A percentile compares a stretch with the other conserved stretches of the same genome.
phyloP scores from a whole-genome alignment of 92 coral and sea anemone species.

The Plumapathes pennacea region DNA sequence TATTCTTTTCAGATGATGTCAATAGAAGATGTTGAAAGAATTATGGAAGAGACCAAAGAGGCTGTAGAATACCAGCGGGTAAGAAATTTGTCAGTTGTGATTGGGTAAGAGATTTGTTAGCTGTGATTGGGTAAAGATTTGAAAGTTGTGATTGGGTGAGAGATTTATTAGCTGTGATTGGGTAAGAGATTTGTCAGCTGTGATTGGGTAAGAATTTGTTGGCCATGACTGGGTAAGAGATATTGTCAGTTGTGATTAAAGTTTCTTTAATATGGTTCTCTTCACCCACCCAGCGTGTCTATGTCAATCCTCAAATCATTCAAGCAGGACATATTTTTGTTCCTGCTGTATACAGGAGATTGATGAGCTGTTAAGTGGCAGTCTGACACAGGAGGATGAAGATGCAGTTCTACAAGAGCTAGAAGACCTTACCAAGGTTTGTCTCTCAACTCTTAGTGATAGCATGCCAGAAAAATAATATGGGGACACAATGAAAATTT shows the following conservation, averaged over 20 bases:
- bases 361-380: conserved; percentile 89
- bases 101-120: neutral
- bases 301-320: no score
- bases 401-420: conserved; percentile 93
- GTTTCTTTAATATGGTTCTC: no score
- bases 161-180: no score
- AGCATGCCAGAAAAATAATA: neutral
- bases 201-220: neutral
- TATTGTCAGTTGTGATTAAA: no score
- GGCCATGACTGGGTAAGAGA: neutral
- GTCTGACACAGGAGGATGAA: conserved; percentile 91
- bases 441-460: neutral
- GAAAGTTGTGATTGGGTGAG: neutral
- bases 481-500: neutral
- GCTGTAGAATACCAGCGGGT: conserved; percentile 95
- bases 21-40: conserved; percentile 96
- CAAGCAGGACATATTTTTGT: neutral
- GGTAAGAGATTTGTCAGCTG: neutral
- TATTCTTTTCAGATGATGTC: conserved; percentile 72
- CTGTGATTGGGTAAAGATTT: no score
- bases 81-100: neutral
- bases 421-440: conserved; percentile 84
- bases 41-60: conserved; percentile 96
- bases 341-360: conserved; percentile 65
- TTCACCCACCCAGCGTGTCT: no score